phyloP scores from a whole-genome alignment of 2,113 vertebrate genomes.

The Hippocampus zosterae region DNA sequence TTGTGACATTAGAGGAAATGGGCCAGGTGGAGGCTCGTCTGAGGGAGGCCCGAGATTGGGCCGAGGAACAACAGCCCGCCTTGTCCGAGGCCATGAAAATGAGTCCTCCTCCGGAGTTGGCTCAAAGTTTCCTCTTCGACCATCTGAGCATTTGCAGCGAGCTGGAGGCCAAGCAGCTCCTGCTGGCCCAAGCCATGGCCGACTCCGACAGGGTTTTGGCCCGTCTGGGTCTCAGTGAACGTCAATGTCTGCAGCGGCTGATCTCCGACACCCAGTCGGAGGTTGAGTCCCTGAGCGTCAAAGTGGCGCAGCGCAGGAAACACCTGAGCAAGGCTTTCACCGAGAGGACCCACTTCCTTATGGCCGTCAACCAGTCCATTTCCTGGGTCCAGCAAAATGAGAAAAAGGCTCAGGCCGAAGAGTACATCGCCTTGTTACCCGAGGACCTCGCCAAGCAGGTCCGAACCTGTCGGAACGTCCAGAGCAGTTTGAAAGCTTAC shows the following conservation, averaged over 20 bases:
- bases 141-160: slow-evolving; percentile 89
- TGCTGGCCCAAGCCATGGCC: slow-evolving; percentile 76
- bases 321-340: slow-evolving; percentile 91
- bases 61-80: slow-evolving; percentile 83
- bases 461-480: slow-evolving; percentile 79
- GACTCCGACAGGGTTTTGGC: slow-evolving; percentile 84
- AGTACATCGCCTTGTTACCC: slow-evolving; percentile 86
- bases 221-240: slow-evolving; percentile 87
- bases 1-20: slow-evolving; percentile 85
- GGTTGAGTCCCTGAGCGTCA: slow-evolving; percentile 77
- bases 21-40: slow-evolving; percentile 78
- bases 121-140: slow-evolving; percentile 87
- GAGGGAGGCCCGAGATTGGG: slow-evolving; percentile 88
- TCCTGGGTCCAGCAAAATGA: slow-evolving; percentile 90
- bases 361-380: slow-evolving; percentile 83
- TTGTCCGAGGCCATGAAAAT: slow-evolving; percentile 84
- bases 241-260: slow-evolving; percentile 81
- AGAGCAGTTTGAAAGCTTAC: slow-evolving; percentile 85
- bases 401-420: slow-evolving; percentile 80
- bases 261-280: slow-evolving; percentile 80
- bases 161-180: slow-evolving; percentile 86
- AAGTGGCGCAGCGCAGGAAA: slow-evolving; percentile 83
- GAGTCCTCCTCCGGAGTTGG: slow-evolving; percentile 87
- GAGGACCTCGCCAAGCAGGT: slow-evolving; percentile 90
- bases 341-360: slow-evolving; percentile 90